Evolutionary conservation across 1,140 invertebrate species (phyloP).

Genomic region (Orussus abietinus): DNA sequence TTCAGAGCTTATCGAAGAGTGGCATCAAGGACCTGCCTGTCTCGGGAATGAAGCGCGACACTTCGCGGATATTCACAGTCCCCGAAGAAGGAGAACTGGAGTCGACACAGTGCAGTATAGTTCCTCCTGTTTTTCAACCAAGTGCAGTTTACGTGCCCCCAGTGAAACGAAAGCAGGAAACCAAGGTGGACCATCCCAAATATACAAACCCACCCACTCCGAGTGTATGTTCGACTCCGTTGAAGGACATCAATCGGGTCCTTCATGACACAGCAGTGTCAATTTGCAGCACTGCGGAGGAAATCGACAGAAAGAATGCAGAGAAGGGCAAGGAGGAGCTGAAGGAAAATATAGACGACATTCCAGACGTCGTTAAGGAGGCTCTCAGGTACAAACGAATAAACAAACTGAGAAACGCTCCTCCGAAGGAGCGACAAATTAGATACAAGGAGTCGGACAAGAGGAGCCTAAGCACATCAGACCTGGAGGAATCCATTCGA

Average conservation of each 20-base stretch:
- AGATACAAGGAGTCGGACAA: slow-evolving; percentile 36
- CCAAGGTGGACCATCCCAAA: slow-evolving; percentile 42
- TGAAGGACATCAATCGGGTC: slow-evolving; percentile 67
- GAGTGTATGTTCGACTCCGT: slow-evolving; percentile 70
- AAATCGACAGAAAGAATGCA: slow-evolving; percentile 40
- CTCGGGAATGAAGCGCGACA: slow-evolving; percentile 67
- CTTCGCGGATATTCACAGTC: slow-evolving; percentile 72
- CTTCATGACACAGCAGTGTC: slow-evolving; percentile 67
- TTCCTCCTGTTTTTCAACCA: slow-evolving; percentile 32
- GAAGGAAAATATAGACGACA: slow-evolving; percentile 36
- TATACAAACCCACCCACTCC: slow-evolving; percentile 51
- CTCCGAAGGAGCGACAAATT: slow-evolving; percentile 17
- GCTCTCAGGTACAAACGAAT: slow-evolving; percentile 46
- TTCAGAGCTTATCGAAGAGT: slow-evolving; percentile 29
- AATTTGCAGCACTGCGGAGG: slow-evolving; percentile 62
- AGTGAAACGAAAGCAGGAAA: slow-evolving; percentile 36
- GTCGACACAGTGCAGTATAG: slow-evolving; percentile 40
- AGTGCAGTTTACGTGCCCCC: slow-evolving; percentile 36
- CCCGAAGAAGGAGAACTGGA: slow-evolving; percentile 65
- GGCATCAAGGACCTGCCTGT: slow-evolving; percentile 43
- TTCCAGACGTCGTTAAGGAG: slow-evolving; percentile 49
- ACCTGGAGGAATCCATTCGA: slow-evolving; percentile 32
- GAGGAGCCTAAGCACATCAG: slow-evolving; percentile 46
- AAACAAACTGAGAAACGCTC: slow-evolving; percentile 42
- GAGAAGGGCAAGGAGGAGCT: slow-evolving; percentile 1